These are phyloP conservation scores for Mycalesis mineus DNA, from an alignment of 2,888 invertebrate species.

Conservation along the genomic window DNA sequence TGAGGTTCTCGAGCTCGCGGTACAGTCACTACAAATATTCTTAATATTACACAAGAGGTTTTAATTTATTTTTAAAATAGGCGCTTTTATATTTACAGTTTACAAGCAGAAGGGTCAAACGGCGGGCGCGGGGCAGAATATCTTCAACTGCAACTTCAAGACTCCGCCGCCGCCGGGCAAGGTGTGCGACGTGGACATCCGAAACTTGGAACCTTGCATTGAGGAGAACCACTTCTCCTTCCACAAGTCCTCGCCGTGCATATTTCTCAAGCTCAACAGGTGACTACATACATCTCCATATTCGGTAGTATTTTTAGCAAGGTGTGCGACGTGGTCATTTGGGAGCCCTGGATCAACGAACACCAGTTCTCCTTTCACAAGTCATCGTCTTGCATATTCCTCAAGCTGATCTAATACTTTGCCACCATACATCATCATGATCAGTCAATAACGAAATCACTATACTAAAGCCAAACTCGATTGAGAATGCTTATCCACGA, in stretches of 20 bases:
- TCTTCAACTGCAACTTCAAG: slow-evolving; percentile 84
- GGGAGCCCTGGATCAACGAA: slow-evolving; percentile 89
- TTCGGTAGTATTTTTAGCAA: slow-evolving; percentile 55
- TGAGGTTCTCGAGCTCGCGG: too few species aligned
- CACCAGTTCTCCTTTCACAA: slow-evolving; percentile 94
- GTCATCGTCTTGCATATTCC: slow-evolving; percentile 94
- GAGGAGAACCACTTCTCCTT: slow-evolving; percentile 93
- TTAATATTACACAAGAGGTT: not conserved
- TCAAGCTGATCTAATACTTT: too few species aligned
- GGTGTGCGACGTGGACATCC: slow-evolving; percentile 92
- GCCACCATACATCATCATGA: too few species aligned
- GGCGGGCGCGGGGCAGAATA: slow-evolving; percentile 86
- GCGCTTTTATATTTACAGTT: slow-evolving; percentile 59
- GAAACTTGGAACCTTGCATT: slow-evolving; percentile 87
- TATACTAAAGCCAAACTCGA: too few species aligned
- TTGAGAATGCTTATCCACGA: too few species aligned
- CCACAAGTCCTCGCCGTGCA: slow-evolving; percentile 94
- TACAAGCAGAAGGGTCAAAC: slow-evolving; percentile 86
- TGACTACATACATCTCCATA: slow-evolving; percentile 27
- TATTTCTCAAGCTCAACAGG: slow-evolving; percentile 95
- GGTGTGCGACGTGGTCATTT: slow-evolving; percentile 93
- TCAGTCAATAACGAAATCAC: too few species aligned
- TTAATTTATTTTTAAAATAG: not conserved
- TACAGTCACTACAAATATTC: too few species aligned
- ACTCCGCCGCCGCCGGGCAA: slow-evolving; percentile 83